Conservation (phyloP, 2,797 vertebrate species). For the Scomberomorus guttatus region DNA sequence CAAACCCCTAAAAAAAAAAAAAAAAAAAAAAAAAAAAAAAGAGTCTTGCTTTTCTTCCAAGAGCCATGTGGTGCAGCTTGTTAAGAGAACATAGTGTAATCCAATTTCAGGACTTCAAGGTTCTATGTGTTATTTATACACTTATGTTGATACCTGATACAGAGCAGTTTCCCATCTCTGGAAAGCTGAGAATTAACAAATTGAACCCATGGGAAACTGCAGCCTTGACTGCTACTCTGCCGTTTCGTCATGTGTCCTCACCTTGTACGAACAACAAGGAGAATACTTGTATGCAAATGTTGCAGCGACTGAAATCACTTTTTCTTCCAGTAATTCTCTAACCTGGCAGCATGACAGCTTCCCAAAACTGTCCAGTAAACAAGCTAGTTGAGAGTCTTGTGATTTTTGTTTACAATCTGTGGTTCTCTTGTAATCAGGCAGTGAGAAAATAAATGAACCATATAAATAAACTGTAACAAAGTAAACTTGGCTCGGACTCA, state of each 20-base stretch:
- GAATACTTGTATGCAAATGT: not conserved
- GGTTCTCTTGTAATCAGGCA: conserved; percentile 20
- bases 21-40: not conserved
- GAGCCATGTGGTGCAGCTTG: conserved; percentile 16
- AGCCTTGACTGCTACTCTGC: conserved; percentile 7
- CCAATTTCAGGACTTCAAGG: conserved; percentile 27
- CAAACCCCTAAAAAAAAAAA: not conserved
- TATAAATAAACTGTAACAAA: not conserved
- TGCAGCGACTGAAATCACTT: conserved; percentile 20
- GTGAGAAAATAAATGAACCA: conserved; percentile 10
- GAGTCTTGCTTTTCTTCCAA: not conserved
- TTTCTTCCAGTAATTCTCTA: conserved; percentile 19
- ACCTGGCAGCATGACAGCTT: conserved; percentile 9
- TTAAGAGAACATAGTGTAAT: conserved; percentile 16
- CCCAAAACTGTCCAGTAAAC: conserved; percentile 16
- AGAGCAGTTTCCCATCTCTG: conserved; percentile 16
- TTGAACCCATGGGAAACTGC: conserved; percentile 37
- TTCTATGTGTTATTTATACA: not conserved
- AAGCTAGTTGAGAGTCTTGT: not conserved
- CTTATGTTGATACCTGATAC: conserved; percentile 21
- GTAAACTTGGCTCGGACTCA: not conserved
- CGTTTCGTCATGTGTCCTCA: conserved; percentile 20
- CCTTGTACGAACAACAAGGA: not conserved
- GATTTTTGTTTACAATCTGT: conserved; percentile 22
- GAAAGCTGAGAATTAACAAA: conserved; percentile 32